Percentiles rank a stretch among this genome's conserved stretches.
These are phyloP conservation scores for Caprella mutica DNA, from an alignment of 2,888 invertebrate species.

Conservation along the genomic window DNA sequence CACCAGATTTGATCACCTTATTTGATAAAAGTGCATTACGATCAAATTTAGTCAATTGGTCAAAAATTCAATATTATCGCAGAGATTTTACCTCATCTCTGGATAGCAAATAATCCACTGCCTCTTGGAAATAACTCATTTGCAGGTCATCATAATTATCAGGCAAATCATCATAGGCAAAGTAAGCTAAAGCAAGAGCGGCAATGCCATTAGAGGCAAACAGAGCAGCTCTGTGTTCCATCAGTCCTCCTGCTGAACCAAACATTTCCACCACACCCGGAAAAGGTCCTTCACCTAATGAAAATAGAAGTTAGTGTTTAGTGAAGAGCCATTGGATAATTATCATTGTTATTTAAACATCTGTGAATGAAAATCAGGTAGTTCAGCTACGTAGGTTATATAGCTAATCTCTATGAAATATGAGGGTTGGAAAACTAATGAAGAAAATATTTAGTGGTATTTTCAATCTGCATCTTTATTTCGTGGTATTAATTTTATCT, in stretches of 20 bases:
- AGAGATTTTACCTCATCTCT: constrained; percentile 32
- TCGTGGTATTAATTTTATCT: no score
- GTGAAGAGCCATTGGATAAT: no score
- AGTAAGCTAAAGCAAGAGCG: constrained; percentile 28
- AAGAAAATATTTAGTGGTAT: no score
- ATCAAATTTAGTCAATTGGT: no score
- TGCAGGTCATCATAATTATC: constrained; percentile 16
- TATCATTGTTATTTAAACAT: no score
- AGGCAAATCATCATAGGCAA: constrained; percentile 28
- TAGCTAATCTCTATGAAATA: no score
- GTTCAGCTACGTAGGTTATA: no score
- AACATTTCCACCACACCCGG: constrained; percentile 31
- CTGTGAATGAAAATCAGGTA: no score
- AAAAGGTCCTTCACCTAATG: constrained; percentile 26
- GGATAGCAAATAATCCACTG: constrained; percentile 26
- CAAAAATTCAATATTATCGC: no score
- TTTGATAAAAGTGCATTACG: no score
- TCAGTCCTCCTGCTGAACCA: constrained; percentile 20
- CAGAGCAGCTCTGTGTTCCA: constrained; percentile 27
- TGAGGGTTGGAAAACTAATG: no score
- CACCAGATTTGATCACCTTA: constrained; percentile 19
- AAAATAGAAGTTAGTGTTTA: neutral
- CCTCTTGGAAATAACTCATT: constrained; percentile 32
- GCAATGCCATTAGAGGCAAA: constrained; percentile 27
- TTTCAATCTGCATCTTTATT: no score